phyloP scores from a whole-genome alignment of 2,888 invertebrate species.

The Anthrax anthrax region DNA sequence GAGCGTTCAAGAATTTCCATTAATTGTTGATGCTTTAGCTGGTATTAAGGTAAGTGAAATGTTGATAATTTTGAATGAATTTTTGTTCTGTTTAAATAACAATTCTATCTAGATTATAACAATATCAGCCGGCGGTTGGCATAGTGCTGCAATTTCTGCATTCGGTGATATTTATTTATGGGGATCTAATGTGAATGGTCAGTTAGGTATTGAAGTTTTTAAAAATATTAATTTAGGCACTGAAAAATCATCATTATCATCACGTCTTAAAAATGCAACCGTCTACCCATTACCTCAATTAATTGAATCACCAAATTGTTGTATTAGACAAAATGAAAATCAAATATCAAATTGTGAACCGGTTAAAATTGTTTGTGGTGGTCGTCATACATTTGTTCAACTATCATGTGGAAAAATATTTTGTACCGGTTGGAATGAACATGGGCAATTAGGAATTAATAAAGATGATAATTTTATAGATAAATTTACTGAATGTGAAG shows the following conservation, averaged over 20 bases:
- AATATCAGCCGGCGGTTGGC: constrained; percentile 77
- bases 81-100: background rate
- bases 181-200: constrained; percentile 85
- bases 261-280: constrained; percentile 19
- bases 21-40: constrained; percentile 53
- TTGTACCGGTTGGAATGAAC: constrained; percentile 69
- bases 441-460: constrained; percentile 56
- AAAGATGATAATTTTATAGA: constrained; percentile 21
- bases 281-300: constrained; percentile 29
- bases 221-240: constrained; percentile 17
- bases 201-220: constrained; percentile 50
- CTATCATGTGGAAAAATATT: constrained; percentile 53
- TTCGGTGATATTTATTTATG: constrained; percentile 75
- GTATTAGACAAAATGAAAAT: constrained; percentile 18
- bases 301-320: constrained; percentile 22
- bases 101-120: constrained; percentile 36
- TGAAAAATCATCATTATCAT: constrained; percentile 9
- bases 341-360: constrained; percentile 26
- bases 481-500: constrained; percentile 19
- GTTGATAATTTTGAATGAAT: background rate
- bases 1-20: constrained; percentile 45
- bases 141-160: constrained; percentile 61
- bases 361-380: constrained; percentile 53
- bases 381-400: constrained; percentile 55
- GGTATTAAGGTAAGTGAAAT: constrained; percentile 46